Evolutionary conservation across 2,113 vertebrate species (phyloP).

Genomic region (Gobiocypris rarus): DNA sequence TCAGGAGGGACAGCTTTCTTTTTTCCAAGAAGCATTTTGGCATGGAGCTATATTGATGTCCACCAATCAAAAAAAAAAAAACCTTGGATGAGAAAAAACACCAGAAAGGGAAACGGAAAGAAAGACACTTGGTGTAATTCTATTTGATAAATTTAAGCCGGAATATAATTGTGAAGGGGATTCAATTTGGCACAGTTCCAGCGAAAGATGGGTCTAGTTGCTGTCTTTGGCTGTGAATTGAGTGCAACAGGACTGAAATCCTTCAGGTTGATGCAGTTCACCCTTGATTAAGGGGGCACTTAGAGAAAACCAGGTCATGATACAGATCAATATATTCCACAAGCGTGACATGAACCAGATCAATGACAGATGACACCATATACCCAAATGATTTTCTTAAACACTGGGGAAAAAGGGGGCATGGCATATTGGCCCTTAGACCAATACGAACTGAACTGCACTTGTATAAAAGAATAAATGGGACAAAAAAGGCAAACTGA

Average conservation of each 20-base stretch:
- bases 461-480: background rate
- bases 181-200: background rate
- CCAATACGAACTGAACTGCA: background rate
- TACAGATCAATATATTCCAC: slow-evolving; percentile 38
- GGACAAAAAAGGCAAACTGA: background rate
- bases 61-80: background rate
- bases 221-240: background rate
- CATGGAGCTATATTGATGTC: slow-evolving; percentile 32
- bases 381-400: background rate
- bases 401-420: background rate
- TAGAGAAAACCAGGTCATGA: slow-evolving; percentile 48
- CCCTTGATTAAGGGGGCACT: slow-evolving; percentile 43
- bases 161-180: background rate
- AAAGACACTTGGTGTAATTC: background rate
- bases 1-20: slow-evolving; percentile 23
- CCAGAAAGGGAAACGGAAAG: background rate
- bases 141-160: background rate
- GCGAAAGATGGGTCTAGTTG: slow-evolving; percentile 2
- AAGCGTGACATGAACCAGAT: slow-evolving; percentile 33
- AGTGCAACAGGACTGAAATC: background rate
- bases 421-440: slow-evolving; percentile 6
- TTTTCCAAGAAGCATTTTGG: slow-evolving; percentile 25
- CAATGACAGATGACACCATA: background rate
- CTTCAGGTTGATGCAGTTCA: background rate
- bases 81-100: background rate